These are phyloP conservation scores for Peromyscus nudipes DNA, from an alignment of 2,797 vertebrate species.

Conservation along the genomic window DNA sequence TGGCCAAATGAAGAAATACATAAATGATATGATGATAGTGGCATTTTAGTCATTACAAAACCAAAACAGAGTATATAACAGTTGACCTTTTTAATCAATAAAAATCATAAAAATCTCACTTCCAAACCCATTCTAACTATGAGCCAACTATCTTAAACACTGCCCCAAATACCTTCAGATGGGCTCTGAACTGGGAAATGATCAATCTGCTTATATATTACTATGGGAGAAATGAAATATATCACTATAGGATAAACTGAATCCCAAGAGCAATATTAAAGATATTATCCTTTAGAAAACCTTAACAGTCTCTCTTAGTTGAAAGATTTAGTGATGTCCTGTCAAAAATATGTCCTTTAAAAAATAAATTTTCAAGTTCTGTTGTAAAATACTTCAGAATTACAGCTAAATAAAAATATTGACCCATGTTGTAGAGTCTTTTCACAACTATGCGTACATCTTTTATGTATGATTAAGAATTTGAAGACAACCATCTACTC, in stretches of 20 bases:
- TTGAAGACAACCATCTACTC: no score
- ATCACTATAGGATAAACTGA: background rate
- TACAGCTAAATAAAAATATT: no score
- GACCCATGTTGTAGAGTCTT: no score
- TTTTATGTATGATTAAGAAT: no score
- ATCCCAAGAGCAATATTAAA: slow-evolving; percentile 56
- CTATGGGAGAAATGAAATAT: background rate
- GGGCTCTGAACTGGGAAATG: background rate
- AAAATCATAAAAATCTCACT: no score
- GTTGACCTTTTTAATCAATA: background rate
- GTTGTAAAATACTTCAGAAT: no score
- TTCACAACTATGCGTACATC: no score
- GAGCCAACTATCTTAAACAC: background rate
- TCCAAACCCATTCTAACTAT: background rate
- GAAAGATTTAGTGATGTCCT: no score
- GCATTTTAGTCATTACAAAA: background rate
- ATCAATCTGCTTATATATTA: background rate
- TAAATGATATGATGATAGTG: background rate
- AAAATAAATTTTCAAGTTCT: no score
- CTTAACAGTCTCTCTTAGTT: no score
- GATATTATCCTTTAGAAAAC: slow-evolving; percentile 37
- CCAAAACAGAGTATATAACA: background rate
- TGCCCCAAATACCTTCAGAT: background rate
- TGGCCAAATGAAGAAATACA: background rate
- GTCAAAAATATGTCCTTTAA: no score